Percentiles rank a stretch among this genome's conserved stretches.
Conservation (phyloP, 2,113 vertebrate genomes). For the Bathybates hornii region DNA sequence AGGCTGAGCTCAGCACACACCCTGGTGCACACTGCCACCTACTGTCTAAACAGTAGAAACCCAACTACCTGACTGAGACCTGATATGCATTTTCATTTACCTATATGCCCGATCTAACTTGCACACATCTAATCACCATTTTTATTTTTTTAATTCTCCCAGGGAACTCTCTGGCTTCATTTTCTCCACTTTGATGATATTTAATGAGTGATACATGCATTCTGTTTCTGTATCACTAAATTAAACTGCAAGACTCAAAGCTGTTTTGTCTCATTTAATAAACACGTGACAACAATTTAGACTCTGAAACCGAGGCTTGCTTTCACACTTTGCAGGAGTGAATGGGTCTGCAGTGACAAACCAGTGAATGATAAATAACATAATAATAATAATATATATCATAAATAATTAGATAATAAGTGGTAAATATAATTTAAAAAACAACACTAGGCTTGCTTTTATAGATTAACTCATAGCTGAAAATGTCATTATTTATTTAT, state of each 20-base stretch:
- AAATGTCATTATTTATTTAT: background rate
- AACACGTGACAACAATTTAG: background rate
- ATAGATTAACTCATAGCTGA: background rate
- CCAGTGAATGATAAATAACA: background rate
- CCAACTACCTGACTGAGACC: background rate
- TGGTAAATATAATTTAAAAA: background rate
- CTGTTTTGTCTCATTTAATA: background rate
- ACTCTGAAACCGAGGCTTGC: background rate
- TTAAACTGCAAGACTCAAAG: background rate
- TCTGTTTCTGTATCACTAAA: background rate
- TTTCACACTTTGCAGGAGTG: background rate
- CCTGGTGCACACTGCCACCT: slow-evolving; percentile 7
- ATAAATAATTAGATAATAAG: background rate
- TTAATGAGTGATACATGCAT: background rate
- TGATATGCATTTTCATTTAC: background rate
- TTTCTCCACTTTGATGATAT: background rate
- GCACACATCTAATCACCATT: background rate
- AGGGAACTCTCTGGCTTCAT: background rate
- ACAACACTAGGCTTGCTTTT: background rate
- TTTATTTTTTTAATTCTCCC: background rate
- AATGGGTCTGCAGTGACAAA: background rate
- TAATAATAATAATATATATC: background rate
- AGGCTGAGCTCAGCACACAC: background rate
- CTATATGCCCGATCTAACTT: background rate
- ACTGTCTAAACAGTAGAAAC: background rate